Conservation (phyloP, 2,113 vertebrate genomes). For the Nesospiza acunhae region DNA sequence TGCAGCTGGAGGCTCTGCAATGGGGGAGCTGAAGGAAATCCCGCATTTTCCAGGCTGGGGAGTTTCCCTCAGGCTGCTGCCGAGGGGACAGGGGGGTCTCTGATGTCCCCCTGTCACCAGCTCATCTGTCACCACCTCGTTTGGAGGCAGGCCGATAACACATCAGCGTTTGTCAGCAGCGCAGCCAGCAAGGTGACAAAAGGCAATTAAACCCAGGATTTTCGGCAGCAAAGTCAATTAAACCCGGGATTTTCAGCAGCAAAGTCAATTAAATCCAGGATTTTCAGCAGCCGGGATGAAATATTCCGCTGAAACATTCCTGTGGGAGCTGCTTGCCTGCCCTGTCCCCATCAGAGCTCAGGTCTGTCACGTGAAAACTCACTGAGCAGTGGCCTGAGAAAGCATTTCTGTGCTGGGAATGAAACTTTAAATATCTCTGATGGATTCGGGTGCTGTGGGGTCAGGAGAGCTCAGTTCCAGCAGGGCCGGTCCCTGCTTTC, state of each 20-base stretch:
- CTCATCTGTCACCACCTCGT: neutral
- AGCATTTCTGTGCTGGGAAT: neutral
- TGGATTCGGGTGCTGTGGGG: neutral
- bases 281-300: neutral
- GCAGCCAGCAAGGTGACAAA: neutral
- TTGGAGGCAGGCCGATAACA: neutral
- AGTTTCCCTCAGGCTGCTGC: too few relatives aligned
- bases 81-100: neutral
- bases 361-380: neutral
- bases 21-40: neutral
- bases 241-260: neutral
- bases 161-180: neutral
- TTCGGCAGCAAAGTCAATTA: too few relatives aligned
- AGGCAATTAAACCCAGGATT: neutral
- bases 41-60: fast-evolving
- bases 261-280: too few relatives aligned
- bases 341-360: neutral
- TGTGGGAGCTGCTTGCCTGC: neutral
- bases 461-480: neutral
- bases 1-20: too few relatives aligned
- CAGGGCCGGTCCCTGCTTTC: neutral
- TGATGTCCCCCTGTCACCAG: neutral
- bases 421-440: neutral
- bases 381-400: neutral
- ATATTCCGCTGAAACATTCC: neutral